phyloP scores from a whole-genome alignment of 2,888 invertebrate genomes.

The Notodonta dromedarius region DNA sequence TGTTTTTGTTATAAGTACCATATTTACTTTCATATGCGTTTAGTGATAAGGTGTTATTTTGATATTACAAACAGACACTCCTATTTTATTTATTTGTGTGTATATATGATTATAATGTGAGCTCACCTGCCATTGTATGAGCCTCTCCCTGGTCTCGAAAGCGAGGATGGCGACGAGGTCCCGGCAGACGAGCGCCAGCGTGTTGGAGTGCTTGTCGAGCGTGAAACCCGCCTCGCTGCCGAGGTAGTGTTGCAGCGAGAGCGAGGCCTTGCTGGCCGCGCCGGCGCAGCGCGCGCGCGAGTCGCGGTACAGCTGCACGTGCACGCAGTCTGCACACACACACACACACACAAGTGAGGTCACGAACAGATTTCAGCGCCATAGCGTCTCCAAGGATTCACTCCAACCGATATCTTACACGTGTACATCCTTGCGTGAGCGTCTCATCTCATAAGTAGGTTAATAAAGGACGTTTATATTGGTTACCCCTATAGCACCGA shows the following conservation, averaged over 20 bases:
- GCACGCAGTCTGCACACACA: slow-evolving; percentile 89
- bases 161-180: slow-evolving; percentile 93
- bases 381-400: too few species aligned
- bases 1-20: too few species aligned
- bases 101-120: too few species aligned
- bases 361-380: too few species aligned
- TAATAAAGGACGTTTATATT: too few species aligned
- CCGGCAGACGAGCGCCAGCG: slow-evolving; percentile 94
- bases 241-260: slow-evolving; percentile 93
- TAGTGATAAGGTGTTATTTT: too few species aligned
- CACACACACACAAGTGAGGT: not conserved
- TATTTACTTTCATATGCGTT: too few species aligned
- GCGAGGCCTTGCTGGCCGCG: slow-evolving; percentile 89
- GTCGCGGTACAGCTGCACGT: slow-evolving; percentile 94
- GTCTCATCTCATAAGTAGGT: too few species aligned
- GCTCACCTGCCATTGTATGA: slow-evolving; percentile 93
- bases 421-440: not conserved
- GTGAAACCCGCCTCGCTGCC: slow-evolving; percentile 94
- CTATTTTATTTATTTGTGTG: too few species aligned
- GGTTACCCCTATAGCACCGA: too few species aligned
- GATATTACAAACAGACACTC: too few species aligned
- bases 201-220: slow-evolving; percentile 95
- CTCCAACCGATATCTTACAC: not conserved
- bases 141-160: slow-evolving; percentile 93
- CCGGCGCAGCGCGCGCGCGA: slow-evolving; percentile 86